Evolutionary conservation across 1,140 invertebrate species (phyloP).

Genomic region (Vollenhovia emeryi): DNA sequence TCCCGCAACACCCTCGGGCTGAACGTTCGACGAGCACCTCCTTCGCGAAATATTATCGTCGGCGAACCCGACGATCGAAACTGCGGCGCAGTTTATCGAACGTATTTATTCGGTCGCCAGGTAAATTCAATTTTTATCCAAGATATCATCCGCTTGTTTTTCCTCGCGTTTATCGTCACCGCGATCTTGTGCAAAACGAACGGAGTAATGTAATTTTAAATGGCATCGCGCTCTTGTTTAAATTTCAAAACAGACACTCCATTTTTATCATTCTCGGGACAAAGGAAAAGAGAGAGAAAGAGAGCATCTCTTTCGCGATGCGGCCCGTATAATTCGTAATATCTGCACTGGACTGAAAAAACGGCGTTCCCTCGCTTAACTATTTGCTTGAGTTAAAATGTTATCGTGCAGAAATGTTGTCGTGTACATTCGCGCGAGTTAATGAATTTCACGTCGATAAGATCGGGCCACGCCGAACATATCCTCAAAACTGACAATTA

Average conservation of each 20-base stretch:
- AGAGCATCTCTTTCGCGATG: background rate
- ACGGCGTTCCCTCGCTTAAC: background rate
- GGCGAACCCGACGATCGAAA: background rate
- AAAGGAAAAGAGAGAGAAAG: background rate
- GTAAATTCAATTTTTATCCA: slow-evolving; percentile 2
- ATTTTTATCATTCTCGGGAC: background rate
- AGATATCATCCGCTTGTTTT: background rate
- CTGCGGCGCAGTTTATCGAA: background rate
- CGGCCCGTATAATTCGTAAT: background rate
- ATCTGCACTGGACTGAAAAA: background rate
- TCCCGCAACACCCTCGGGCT: background rate
- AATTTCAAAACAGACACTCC: background rate
- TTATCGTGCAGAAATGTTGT: slow-evolving; percentile 6
- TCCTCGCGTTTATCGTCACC: background rate
- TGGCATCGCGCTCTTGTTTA: background rate
- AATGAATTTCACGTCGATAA: slow-evolving; percentile 4
- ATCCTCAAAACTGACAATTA: background rate
- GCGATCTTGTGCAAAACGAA: background rate
- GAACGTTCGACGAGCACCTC: background rate
- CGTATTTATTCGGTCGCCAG: slow-evolving; percentile 18
- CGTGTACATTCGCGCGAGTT: background rate
- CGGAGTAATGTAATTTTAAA: background rate
- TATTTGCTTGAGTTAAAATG: background rate
- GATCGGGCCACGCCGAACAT: background rate
- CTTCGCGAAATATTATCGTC: background rate